Evolutionary conservation across 1,140 invertebrate species (phyloP).

Genomic region (Oreohelix idahoensis): DNA sequence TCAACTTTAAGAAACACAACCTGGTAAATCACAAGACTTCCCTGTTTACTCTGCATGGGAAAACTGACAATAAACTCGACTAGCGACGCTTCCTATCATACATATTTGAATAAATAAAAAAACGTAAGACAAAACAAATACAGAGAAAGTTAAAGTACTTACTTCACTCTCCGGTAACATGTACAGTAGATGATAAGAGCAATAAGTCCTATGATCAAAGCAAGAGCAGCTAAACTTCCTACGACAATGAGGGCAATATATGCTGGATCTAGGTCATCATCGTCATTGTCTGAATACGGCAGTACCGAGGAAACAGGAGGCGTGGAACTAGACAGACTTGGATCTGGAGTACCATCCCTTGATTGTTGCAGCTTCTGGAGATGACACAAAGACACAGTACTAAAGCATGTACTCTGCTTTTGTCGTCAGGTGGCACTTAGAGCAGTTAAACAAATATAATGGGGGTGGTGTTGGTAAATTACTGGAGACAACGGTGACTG

Average conservation of each 20-base stretch:
- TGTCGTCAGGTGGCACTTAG: no score
- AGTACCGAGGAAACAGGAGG: neutral
- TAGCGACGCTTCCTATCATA: no score
- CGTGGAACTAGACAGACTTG: neutral
- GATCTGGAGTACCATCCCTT: neutral
- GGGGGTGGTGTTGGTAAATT: no score
- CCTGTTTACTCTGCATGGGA: no score
- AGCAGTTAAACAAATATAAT: no score
- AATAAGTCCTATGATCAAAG: neutral
- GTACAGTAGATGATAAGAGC: constrained; percentile 5
- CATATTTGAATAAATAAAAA: no score
- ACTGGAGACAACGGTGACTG: no score
- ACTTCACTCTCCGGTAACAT: neutral
- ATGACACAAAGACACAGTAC: neutral
- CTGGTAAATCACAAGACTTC: no score
- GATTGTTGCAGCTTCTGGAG: neutral
- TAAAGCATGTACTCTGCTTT: no score
- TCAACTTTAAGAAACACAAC: no score
- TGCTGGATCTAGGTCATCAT: neutral
- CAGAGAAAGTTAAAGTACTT: neutral
- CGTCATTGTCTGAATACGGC: neutral
- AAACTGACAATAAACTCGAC: no score
- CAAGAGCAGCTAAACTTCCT: neutral
- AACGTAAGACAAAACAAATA: no score
- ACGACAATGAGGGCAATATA: neutral